Percentiles rank a stretch among this genome's conserved stretches.
Conservation (phyloP, 2,888 invertebrate species). For the Drymonia ruficornis region DNA sequence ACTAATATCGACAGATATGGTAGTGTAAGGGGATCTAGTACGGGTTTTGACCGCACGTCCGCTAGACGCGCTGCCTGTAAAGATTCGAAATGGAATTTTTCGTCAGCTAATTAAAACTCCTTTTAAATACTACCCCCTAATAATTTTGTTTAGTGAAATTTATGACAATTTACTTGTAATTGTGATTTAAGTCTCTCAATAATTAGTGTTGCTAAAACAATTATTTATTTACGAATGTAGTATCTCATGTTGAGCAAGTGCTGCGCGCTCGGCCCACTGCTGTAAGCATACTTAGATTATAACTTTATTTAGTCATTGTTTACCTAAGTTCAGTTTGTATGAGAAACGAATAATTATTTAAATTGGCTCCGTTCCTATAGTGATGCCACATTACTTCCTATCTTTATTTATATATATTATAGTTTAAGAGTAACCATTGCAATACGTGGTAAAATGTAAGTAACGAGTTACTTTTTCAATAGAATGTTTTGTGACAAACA, state of each 20-base stretch:
- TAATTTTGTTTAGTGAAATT: not conserved
- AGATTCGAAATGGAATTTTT: no score
- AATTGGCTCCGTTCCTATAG: constrained; percentile 80
- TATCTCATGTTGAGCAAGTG: constrained; percentile 19
- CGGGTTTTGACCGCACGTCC: no score
- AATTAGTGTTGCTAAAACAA: not conserved
- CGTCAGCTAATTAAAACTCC: no score
- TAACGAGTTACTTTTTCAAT: constrained; percentile 48
- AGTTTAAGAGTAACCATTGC: constrained; percentile 61
- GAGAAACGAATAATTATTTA: constrained; percentile 62
- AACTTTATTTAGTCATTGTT: constrained; percentile 81
- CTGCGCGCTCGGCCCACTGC: constrained; percentile 45
- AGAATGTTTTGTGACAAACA: constrained; percentile 56
- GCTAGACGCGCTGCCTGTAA: no score
- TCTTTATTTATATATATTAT: constrained; percentile 76
- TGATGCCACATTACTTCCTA: constrained; percentile 71
- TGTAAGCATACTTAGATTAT: constrained; percentile 73
- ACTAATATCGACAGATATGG: constrained; percentile 5
- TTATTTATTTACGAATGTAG: not conserved
- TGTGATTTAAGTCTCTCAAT: not conserved
- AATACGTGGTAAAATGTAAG: constrained; percentile 54
- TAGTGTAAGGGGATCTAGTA: not conserved
- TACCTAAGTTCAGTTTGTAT: constrained; percentile 77
- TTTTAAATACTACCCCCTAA: not conserved
- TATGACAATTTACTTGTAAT: no score